Evolutionary conservation across 2,797 vertebrate species (phyloP).

Genomic region (Pampus argenteus): DNA sequence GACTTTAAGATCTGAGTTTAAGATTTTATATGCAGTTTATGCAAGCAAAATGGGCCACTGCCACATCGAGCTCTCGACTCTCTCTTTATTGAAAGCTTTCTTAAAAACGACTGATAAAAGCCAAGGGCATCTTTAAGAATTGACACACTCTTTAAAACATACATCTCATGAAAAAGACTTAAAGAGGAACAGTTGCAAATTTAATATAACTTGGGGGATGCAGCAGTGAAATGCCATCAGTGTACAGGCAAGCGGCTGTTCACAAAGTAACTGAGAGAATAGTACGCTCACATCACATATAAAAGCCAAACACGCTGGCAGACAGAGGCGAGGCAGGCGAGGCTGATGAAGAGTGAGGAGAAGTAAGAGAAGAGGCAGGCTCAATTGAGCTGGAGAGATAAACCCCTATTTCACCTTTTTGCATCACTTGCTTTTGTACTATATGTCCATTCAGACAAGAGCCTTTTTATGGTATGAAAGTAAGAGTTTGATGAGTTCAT

Average conservation of each 20-base stretch:
- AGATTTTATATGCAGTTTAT: conserved; percentile 85
- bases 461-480: conserved; percentile 81
- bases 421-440: conserved; percentile 86
- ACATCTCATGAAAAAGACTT: conserved; percentile 84
- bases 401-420: conserved; percentile 86
- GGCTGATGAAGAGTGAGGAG: conserved; percentile 82
- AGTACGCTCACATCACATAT: conserved; percentile 79
- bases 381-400: conserved; percentile 75
- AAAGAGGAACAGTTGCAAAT: conserved; percentile 84
- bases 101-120: conserved; percentile 81
- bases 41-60: conserved; percentile 78
- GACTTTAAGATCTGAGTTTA: conserved; percentile 77
- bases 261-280: conserved; percentile 82
- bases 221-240: conserved; percentile 80
- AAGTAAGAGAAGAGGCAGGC: conserved; percentile 74
- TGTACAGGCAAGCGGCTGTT: conserved; percentile 67
- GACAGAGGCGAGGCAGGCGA: conserved; percentile 73
- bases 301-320: conserved; percentile 77
- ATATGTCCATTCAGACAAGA: conserved; percentile 79
- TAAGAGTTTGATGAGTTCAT: conserved; percentile 76
- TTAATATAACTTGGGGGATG: conserved; percentile 85
- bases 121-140: conserved; percentile 84
- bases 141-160: conserved; percentile 85
- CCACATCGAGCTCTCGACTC: conserved; percentile 69
- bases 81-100: conserved; percentile 73